Evolutionary conservation across 2,113 vertebrate genomes (phyloP).

Genomic region (Pseudopodoces humilis): DNA sequence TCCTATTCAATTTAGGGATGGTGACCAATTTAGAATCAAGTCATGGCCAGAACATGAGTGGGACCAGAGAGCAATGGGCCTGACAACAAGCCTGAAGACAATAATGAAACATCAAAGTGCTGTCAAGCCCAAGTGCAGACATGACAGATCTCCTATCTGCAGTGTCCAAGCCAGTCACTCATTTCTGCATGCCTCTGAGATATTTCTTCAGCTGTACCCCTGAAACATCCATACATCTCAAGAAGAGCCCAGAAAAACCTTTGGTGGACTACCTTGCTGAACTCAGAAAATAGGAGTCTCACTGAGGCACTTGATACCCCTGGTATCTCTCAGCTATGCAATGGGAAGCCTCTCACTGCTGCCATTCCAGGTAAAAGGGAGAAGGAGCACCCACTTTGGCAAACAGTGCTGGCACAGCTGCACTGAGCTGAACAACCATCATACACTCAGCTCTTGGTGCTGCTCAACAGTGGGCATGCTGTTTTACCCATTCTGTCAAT

Average conservation of each 20-base stretch:
- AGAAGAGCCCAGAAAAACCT: background rate
- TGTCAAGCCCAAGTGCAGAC: background rate
- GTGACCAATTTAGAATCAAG: background rate
- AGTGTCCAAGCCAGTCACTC: background rate
- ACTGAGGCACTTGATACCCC: background rate
- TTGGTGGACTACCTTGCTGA: background rate
- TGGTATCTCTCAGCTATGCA: rapidly evolving
- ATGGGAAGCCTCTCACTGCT: background rate
- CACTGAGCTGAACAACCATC: background rate
- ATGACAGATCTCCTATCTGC: background rate
- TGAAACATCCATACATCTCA: background rate
- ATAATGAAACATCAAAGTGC: background rate
- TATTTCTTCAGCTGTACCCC: background rate
- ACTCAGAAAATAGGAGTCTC: background rate
- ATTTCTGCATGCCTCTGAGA: background rate
- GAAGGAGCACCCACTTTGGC: rapidly evolving
- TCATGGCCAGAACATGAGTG: background rate
- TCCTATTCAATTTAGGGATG: background rate
- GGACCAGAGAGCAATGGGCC: background rate
- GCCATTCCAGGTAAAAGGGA: background rate
- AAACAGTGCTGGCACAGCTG: background rate
- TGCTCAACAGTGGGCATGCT: rapidly evolving
- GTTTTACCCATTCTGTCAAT: background rate
- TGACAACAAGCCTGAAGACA: background rate
- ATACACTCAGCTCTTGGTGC: background rate